A percentile compares a stretch with the other conserved stretches of the same genome.
These are phyloP conservation scores for Acestrorhynchus altus DNA, from an alignment of 2,797 vertebrate genomes.

Conservation along the genomic window DNA sequence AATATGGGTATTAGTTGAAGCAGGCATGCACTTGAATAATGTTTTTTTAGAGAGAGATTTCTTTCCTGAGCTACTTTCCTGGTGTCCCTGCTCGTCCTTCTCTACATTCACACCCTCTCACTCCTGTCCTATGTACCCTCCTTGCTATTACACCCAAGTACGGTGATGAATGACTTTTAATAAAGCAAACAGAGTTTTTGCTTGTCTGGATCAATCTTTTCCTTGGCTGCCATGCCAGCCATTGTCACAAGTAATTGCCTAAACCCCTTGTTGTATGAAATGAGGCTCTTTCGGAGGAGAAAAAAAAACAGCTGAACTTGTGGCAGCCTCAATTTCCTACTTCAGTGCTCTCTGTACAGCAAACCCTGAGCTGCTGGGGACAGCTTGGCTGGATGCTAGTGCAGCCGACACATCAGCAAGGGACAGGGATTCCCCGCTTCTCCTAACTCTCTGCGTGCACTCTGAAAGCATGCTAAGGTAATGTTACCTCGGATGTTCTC, in stretches of 20 bases:
- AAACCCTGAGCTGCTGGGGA: constrained; percentile 42
- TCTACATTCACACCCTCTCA: background rate
- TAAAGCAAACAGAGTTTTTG: constrained; percentile 62
- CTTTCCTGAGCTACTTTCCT: constrained; percentile 21
- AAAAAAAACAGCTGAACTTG: constrained; percentile 53
- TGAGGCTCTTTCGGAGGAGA: constrained; percentile 45
- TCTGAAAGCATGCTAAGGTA: background rate
- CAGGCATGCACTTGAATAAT: constrained; percentile 21
- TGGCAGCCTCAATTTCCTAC: constrained; percentile 59
- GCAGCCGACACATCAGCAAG: constrained; percentile 17
- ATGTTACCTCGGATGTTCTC: background rate
- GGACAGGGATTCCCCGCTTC: background rate
- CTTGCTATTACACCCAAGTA: constrained; percentile 53
- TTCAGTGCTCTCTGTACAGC: constrained; percentile 49
- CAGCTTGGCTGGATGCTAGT: constrained; percentile 21
- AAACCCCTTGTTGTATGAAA: constrained; percentile 59
- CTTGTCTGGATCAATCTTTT: constrained; percentile 62
- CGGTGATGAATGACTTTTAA: constrained; percentile 66
- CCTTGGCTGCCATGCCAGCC: constrained; percentile 58
- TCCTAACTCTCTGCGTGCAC: background rate
- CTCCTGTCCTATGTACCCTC: constrained; percentile 13
- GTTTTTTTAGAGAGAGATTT: constrained; percentile 42
- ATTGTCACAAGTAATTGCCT: constrained; percentile 61
- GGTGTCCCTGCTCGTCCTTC: constrained; percentile 4
- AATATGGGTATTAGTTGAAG: background rate